phyloP scores from a whole-genome alignment of 2,888 invertebrate genomes.

The Protonemura montana region DNA sequence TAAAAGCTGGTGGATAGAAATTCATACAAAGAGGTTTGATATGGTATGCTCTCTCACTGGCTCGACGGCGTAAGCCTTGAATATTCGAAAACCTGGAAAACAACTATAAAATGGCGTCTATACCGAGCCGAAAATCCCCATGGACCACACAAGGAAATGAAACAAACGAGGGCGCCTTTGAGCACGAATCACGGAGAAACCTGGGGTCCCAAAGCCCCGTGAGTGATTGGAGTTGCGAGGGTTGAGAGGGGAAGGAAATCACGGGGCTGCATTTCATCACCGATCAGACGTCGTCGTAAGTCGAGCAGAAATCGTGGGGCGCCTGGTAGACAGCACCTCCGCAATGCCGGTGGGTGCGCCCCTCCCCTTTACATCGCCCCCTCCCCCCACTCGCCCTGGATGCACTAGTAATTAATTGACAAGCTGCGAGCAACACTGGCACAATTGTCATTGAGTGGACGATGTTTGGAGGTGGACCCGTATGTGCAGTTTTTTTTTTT shows the following conservation, averaged over 20 bases:
- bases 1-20: no score
- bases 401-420: background rate
- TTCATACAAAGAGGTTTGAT: no score
- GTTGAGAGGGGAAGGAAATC: conserved; percentile 29
- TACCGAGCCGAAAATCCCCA: background rate
- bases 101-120: background rate
- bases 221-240: no score
- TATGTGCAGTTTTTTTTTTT: no score
- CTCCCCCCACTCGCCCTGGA: background rate
- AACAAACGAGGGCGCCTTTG: background rate
- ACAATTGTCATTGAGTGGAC: background rate
- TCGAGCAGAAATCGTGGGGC: background rate
- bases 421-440: background rate
- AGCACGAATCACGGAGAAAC: background rate
- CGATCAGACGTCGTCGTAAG: conserved; percentile 30
- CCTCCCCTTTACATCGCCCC: background rate
- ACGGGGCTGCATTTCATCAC: conserved; percentile 34
- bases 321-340: background rate
- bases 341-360: background rate
- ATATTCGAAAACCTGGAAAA: no score
- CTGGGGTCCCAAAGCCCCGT: background rate
- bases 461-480: no score
- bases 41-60: no score
- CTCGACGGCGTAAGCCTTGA: no score
- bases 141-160: background rate